A percentile compares a stretch with the other conserved stretches of the same genome.
Evolutionary conservation across 2,888 invertebrate species (phyloP).

Genomic region (Keiferia lycopersicella): DNA sequence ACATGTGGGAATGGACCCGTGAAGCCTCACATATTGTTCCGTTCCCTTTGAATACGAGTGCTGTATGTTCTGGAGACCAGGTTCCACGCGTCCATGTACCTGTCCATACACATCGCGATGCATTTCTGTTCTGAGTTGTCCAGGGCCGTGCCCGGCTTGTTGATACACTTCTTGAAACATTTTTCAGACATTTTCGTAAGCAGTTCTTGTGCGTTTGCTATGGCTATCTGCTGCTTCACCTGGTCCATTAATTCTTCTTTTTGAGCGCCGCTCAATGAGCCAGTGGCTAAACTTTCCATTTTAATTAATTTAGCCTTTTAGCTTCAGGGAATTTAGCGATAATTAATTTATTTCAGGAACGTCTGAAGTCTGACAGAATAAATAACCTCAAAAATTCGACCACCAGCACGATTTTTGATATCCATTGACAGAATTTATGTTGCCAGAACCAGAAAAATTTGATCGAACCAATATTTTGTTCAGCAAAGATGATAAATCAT

Average conservation of each 20-base stretch:
- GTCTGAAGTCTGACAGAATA: conserved; percentile 38
- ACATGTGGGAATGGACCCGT: conserved; percentile 53
- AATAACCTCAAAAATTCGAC: conserved; percentile 58
- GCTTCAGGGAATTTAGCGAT: conserved; percentile 23
- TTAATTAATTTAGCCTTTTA: conserved; percentile 20
- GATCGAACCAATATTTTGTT: too few species aligned
- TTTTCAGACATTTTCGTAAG: conserved; percentile 98
- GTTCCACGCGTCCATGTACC: conserved; percentile 98
- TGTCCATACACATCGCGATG: conserved; percentile 98
- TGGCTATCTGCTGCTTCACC: conserved; percentile 96
- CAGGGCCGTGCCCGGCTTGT: conserved; percentile 93
- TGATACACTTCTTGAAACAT: conserved; percentile 97
- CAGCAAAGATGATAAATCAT: too few species aligned
- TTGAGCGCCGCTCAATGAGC: conserved; percentile 84
- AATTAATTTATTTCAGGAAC: conserved; percentile 24
- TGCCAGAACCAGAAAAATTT: background rate
- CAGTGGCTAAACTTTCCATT: conserved; percentile 83
- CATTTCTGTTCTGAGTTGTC: conserved; percentile 97
- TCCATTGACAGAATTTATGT: conserved; percentile 1
- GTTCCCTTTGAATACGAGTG: conserved; percentile 91
- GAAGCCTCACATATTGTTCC: conserved; percentile 79
- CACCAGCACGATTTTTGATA: conserved; percentile 1
- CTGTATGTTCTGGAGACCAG: conserved; percentile 94
- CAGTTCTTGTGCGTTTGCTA: conserved; percentile 96
- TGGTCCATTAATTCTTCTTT: conserved; percentile 96